Conservation (phyloP, 2,113 vertebrate species). For the Hemibagrus wyckioides region DNA sequence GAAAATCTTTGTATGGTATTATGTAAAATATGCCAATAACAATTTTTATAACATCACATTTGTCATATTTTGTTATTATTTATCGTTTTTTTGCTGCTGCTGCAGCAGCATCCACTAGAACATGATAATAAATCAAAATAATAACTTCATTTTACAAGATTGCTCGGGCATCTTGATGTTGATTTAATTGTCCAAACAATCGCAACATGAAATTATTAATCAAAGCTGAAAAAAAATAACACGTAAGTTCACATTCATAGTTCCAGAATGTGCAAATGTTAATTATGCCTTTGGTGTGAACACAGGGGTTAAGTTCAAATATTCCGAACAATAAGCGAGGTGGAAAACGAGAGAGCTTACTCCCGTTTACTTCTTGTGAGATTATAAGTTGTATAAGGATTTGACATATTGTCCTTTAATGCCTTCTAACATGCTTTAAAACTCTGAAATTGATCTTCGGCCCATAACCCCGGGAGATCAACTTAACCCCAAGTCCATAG, state of each 20-base stretch:
- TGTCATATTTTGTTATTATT: constrained; percentile 56
- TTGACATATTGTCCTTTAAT: background rate
- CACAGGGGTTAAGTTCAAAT: background rate
- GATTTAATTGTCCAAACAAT: no score
- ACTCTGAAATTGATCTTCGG: constrained; percentile 48
- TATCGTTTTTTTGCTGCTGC: constrained; percentile 25
- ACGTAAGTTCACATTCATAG: background rate
- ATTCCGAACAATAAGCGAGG: background rate
- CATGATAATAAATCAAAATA: background rate
- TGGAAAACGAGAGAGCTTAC: background rate
- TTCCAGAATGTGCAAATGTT: no score
- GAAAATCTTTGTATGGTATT: constrained; percentile 38
- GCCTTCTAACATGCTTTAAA: constrained; percentile 22
- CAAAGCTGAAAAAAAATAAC: background rate
- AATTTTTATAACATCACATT: background rate
- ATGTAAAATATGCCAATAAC: background rate
- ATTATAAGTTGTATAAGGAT: background rate
- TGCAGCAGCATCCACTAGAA: background rate
- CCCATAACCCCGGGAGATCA: constrained; percentile 49
- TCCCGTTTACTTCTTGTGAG: background rate
- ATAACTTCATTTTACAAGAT: background rate
- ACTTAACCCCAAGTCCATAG: constrained; percentile 56
- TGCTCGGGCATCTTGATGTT: background rate
- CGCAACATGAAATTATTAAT: background rate
- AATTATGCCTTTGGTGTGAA: background rate